Conservation (phyloP, 2,113 vertebrate species). For the Echinops telfairi region DNA sequence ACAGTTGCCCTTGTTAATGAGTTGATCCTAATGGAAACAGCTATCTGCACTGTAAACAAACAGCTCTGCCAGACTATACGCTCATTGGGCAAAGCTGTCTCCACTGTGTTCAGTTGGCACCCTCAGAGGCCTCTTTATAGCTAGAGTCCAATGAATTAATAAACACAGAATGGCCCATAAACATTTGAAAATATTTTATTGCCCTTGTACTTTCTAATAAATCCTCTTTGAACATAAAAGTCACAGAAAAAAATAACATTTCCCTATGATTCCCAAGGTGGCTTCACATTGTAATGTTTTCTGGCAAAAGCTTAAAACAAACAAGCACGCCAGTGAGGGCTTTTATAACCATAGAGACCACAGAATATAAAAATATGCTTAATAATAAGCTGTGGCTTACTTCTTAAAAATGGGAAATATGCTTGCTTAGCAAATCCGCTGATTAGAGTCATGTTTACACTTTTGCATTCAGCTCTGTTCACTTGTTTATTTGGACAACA, state of each 20-base stretch:
- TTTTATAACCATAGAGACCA: neutral
- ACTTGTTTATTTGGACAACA: conserved; percentile 5
- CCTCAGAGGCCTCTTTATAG: neutral
- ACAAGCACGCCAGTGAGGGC: neutral
- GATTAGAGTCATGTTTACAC: neutral
- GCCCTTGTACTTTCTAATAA: conserved; percentile 26
- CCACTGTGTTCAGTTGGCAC: neutral
- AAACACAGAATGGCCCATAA: neutral
- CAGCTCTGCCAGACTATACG: neutral
- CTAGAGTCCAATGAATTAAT: neutral
- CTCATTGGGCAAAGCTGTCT: neutral
- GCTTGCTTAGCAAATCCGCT: conserved; percentile 3
- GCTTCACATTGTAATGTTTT: conserved; percentile 15
- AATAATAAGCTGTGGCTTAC: neutral
- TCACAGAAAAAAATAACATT: conserved; percentile 1
- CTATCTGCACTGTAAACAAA: neutral
- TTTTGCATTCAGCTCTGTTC: neutral
- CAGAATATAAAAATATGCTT: neutral
- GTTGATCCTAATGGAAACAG: neutral
- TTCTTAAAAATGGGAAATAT: neutral
- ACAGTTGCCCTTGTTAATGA: neutral
- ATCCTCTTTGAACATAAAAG: conserved; percentile 38
- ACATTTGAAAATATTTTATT: conserved; percentile 23
- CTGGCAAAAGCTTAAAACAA: conserved; percentile 32
- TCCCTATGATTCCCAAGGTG: neutral